These are phyloP conservation scores for Himalopsyche japonica DNA, from an alignment of 2,888 invertebrate species.

Conservation along the genomic window DNA sequence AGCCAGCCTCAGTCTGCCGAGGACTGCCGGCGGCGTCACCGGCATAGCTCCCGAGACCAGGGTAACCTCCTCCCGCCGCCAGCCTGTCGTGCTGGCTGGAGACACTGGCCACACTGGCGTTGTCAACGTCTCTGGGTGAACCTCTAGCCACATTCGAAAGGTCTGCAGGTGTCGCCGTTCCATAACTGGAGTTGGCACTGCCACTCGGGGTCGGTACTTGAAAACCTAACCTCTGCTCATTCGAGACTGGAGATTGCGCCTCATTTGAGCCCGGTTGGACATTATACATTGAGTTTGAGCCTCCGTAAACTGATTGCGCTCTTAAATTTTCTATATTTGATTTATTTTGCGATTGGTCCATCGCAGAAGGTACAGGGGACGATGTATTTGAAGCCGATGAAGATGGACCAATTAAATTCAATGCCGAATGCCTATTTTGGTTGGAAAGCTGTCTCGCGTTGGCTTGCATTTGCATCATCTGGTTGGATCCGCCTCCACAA, in stretches of 20 bases:
- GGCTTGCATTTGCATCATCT: conserved; percentile 39
- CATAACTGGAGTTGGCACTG: conserved; percentile 40
- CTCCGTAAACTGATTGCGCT: conserved; percentile 15
- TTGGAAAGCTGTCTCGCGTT: conserved; percentile 37
- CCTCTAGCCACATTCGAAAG: conserved; percentile 35
- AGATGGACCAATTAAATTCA: conserved; percentile 40
- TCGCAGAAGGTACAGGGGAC: conserved; percentile 35
- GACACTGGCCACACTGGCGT: conserved; percentile 36
- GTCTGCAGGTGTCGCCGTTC: conserved; percentile 37
- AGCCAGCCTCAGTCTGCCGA: conserved; percentile 40
- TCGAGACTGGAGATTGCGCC: conserved; percentile 38
- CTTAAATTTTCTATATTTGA: conserved; percentile 31
- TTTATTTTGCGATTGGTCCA: conserved; percentile 27
- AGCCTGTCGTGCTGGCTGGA: conserved; percentile 50
- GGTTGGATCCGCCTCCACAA: conserved; percentile 32
- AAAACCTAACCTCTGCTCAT: conserved; percentile 40
- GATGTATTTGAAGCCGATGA: conserved; percentile 35
- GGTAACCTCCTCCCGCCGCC: conserved; percentile 36
- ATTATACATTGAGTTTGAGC: conserved; percentile 29
- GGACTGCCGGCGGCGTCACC: conserved; percentile 43
- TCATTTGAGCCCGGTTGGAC: conserved; percentile 33
- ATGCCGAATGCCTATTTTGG: conserved; percentile 39
- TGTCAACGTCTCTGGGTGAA: conserved; percentile 48
- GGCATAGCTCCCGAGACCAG: conserved; percentile 48
- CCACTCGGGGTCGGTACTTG: conserved; percentile 40